These are phyloP conservation scores for Aythya baeri DNA, from an alignment of 2,113 vertebrate species.

Conservation along the genomic window DNA sequence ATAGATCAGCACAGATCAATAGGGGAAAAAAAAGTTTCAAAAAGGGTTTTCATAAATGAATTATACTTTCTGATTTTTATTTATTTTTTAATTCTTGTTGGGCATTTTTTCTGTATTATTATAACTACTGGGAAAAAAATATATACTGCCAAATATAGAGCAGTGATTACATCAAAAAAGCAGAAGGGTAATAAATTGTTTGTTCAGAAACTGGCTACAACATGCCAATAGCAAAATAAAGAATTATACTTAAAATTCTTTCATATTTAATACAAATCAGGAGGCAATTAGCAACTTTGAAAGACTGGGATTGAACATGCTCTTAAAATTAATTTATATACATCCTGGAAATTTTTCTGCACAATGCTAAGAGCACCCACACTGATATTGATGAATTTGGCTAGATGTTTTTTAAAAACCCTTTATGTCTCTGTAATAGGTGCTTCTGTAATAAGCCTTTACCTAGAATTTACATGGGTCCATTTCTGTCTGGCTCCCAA, in stretches of 20 bases:
- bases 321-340: background rate
- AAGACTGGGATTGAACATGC: background rate
- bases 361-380: background rate
- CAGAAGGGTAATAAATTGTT: background rate
- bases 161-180: background rate
- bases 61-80: background rate
- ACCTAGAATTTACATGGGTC: background rate
- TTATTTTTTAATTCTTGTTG: background rate
- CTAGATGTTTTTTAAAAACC: background rate
- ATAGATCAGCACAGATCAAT: slow-evolving; percentile 20
- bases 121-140: background rate
- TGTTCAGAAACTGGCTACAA: background rate
- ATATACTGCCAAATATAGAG: background rate
- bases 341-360: background rate
- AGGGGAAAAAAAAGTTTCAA: slow-evolving; percentile 7
- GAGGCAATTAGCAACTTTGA: background rate
- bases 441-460: background rate
- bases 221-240: background rate
- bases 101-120: background rate
- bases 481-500: background rate
- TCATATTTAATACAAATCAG: background rate
- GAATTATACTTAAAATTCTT: background rate
- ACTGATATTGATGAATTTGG: background rate
- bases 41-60: slow-evolving; percentile 12
- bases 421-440: background rate